Evolutionary conservation across 2,797 vertebrate genomes (phyloP).

Genomic region (Fistularia commersonii): DNA sequence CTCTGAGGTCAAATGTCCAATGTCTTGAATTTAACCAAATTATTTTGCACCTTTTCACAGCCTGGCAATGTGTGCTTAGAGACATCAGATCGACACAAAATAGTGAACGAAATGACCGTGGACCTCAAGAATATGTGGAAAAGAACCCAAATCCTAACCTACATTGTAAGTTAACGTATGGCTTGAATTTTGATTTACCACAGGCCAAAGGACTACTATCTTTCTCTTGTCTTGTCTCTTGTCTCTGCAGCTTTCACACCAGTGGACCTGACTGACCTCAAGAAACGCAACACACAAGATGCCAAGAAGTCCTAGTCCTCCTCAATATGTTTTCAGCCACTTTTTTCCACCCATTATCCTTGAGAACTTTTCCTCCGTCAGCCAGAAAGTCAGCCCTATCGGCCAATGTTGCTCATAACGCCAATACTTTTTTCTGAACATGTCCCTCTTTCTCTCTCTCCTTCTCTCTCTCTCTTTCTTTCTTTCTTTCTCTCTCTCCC

Average conservation of each 20-base stretch:
- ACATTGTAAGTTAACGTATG: slow-evolving; percentile 81
- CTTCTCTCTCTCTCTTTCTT: slow-evolving; percentile 34
- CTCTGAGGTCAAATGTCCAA: neutral
- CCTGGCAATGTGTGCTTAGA: slow-evolving; percentile 95
- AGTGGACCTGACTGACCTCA: slow-evolving; percentile 93
- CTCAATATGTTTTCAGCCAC: slow-evolving; percentile 23
- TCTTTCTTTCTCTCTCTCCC: slow-evolving; percentile 38
- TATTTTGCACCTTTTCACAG: slow-evolving; percentile 58
- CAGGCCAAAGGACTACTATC: neutral
- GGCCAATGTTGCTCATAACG: slow-evolving; percentile 59
- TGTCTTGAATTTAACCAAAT: slow-evolving; percentile 8
- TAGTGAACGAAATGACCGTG: slow-evolving; percentile 86
- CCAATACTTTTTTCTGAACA: slow-evolving; percentile 45
- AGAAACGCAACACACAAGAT: slow-evolving; percentile 91
- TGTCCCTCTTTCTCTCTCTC: slow-evolving; percentile 54
- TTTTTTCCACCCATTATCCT: slow-evolving; percentile 60
- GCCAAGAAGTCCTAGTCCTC: slow-evolving; percentile 92
- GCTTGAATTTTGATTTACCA: neutral
- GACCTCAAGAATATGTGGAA: slow-evolving; percentile 97
- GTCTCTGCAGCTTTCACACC: slow-evolving; percentile 87
- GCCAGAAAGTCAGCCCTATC: slow-evolving; percentile 64
- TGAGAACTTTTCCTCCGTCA: slow-evolving; percentile 69
- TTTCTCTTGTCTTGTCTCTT: slow-evolving; percentile 9
- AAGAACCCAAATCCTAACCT: slow-evolving; percentile 94
- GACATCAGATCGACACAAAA: slow-evolving; percentile 89